Evolutionary conservation across 2,113 vertebrate species (phyloP), one percentile per base, ranked within the genome.

Genomic region (Benitochromis conjunctus): DNA sequence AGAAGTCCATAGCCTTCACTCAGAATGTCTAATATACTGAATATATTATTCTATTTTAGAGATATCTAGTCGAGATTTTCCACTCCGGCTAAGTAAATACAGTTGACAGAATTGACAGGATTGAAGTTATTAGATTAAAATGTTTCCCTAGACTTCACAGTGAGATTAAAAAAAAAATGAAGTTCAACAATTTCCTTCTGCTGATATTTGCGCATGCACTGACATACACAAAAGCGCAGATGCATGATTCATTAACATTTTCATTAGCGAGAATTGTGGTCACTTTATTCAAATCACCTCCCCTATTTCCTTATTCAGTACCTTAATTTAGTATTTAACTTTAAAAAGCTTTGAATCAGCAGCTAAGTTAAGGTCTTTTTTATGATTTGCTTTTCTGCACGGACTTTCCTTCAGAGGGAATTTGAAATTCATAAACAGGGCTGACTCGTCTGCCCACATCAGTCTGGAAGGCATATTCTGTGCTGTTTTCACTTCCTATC

Each of bases 351-450:
- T 53, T 43, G 19, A 80, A 74, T 86, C 57, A 85, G 53, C 43
- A 57, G 57, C 80, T n/a, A 85, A 86, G 57, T 86, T 88, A 24
- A 38, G 31, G 74, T 81, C 38, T 66, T 80, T 29, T 56, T 83
- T 36, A 41, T 86, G 38, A 86, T 86, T 76, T 87, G 55, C 85
- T 80, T 87, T 80, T 76, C 83, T 56, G 36, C 48, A 71, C 62
- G 66, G 80, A 77, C 53, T 74, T 82, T 31, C 79, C 80, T 82
- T 89, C 86, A 82, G 89, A 55, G n/a, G 55, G 69, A 89, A 90
- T 85, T 88, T 88, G 62, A 91, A 91, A 91, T 88, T 92, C 84
- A 93, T 93, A 86, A 92, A 80, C 86, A 36, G 71, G 66, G 29
- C 85, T 86, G 79, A 91, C 43, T 89, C 83, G 55, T 91, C 85